These are phyloP conservation scores for Phlogophora meticulosa DNA, from an alignment of 2,888 invertebrate genomes.

Conservation along the genomic window DNA sequence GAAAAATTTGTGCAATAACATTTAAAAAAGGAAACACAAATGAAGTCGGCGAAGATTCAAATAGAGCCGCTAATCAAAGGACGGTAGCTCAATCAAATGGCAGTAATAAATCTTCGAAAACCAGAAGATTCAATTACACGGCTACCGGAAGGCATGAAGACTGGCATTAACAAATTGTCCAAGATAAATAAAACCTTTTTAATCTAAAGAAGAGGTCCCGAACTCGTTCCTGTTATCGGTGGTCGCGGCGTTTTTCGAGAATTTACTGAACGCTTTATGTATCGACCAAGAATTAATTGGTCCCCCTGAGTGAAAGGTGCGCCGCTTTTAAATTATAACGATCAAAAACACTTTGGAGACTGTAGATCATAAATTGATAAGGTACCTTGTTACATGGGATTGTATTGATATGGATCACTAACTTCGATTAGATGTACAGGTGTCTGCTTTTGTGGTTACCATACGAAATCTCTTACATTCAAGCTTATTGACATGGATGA, in stretches of 20 bases:
- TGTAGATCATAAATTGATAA: conserved; percentile 76
- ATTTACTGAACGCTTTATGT: conserved; percentile 87
- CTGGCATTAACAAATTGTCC: conserved; percentile 90
- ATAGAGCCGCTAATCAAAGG: conserved; percentile 84
- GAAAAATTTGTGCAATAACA: conserved; percentile 48
- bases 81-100: conserved; percentile 86
- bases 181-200: conserved; percentile 90
- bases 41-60: conserved; percentile 73
- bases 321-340: conserved; percentile 84
- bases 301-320: conserved; percentile 81
- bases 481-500: conserved; percentile 8
- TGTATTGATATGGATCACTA: conserved; percentile 54
- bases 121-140: conserved; percentile 90
- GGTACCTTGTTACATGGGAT: conserved; percentile 60
- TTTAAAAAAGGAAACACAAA: conserved; percentile 67
- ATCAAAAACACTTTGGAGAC: conserved; percentile 81
- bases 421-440: conserved; percentile 49
- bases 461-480: conserved; percentile 33
- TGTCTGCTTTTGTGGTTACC: conserved; percentile 36
- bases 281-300: conserved; percentile 86
- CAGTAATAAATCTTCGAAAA: conserved; percentile 86
- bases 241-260: conserved; percentile 78
- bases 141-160: conserved; percentile 88
- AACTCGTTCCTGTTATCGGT: conserved; percentile 81
- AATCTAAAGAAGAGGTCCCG: conserved; percentile 81